A percentile compares a stretch with the other conserved stretches of the same genome.
Evolutionary conservation across 1,140 invertebrate species (phyloP).

Genomic region (Coenobita brevimanus): DNA sequence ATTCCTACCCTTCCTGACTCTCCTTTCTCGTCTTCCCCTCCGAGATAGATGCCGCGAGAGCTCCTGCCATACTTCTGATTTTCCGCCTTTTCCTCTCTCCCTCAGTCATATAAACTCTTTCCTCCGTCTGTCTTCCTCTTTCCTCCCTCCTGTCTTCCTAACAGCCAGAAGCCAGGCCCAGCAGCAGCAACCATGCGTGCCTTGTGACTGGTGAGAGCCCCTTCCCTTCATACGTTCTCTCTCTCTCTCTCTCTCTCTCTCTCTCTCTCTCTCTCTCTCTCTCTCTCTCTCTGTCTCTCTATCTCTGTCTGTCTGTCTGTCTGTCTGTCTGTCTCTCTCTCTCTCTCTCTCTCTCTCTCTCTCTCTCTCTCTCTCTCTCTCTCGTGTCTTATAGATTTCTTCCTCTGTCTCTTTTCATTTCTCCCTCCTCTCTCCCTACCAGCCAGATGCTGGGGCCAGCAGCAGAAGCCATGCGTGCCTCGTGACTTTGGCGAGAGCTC

Average conservation of each 20-base stretch:
- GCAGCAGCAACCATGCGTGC: too few species aligned
- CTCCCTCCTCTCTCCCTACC: background rate
- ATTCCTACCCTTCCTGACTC: too few species aligned
- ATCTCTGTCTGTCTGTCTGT: background rate
- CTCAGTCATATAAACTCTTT: too few species aligned
- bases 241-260: background rate
- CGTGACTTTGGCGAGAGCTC: constrained; percentile 25
- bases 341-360: constrained; percentile 26
- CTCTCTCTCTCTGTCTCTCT: constrained; percentile 7
- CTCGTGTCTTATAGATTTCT: background rate
- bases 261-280: background rate
- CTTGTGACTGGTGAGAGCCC: too few species aligned
- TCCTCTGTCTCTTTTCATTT: background rate
- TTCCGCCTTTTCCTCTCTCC: too few species aligned
- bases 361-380: constrained; percentile 8
- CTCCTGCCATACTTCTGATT: too few species aligned
- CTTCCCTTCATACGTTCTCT: too few species aligned
- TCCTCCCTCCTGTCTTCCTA: too few species aligned
- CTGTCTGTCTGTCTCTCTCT: constrained; percentile 26
- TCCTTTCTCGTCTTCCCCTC: too few species aligned
- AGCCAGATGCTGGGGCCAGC: background rate
- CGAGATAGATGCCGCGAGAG: too few species aligned
- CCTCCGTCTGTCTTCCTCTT: too few species aligned
- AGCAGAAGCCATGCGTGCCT: constrained; percentile 29
- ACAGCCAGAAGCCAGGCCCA: too few species aligned